Base-by-base conservation (phyloP, 2,888 invertebrate species). In the Euzophera pinguis region DNA sequence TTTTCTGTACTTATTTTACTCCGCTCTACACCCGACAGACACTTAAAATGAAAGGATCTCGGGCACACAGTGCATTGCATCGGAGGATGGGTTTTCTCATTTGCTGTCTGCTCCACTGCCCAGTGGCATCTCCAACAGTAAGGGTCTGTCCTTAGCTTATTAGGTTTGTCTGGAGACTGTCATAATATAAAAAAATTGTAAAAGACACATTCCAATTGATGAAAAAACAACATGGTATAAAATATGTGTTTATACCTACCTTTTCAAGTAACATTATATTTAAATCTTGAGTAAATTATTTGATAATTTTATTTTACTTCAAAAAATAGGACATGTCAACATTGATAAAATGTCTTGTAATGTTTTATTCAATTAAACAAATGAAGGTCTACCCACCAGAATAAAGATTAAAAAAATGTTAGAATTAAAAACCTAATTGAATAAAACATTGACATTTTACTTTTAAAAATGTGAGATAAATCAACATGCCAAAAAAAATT, bases 71-170 rank as follows among this genome's bases (percentile, higher is more conserved):
- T 94, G 78, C 98, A 98, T 6, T 91, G 85, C 66, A 93, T 81
- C 1, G 87, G 81, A 5, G 74, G 57, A 50, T 81, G 81, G 0
- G 64, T 56, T 57, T 83, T 86, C 51, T 88, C 85, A 59, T 68
- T 78, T 12, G 87, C 72, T n/a, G 75, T 69, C 14, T 84, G 81
- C 27, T 92, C 92, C 1, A 91, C 91, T 43, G 94, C 93, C 71
- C 94, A 93, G 72, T 98, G 97, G 70, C 98, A 98, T 58, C 95
- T 91, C 98, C 98, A 99, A 80, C 98, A 99, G 78, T 94, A 98
- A 12, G 92, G 90, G 79, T 97, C 97, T 72, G 91, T 91, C 17
- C 91, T 72, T 1, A 82, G 66, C 59, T 80, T 87, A 42, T 63
- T 69, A 8, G 47, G 53, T n/a, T 67, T 72, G 0, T 71, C 71